phyloP scores from a whole-genome alignment of 2,888 invertebrate genomes.

The Hypercompe scribonia region DNA sequence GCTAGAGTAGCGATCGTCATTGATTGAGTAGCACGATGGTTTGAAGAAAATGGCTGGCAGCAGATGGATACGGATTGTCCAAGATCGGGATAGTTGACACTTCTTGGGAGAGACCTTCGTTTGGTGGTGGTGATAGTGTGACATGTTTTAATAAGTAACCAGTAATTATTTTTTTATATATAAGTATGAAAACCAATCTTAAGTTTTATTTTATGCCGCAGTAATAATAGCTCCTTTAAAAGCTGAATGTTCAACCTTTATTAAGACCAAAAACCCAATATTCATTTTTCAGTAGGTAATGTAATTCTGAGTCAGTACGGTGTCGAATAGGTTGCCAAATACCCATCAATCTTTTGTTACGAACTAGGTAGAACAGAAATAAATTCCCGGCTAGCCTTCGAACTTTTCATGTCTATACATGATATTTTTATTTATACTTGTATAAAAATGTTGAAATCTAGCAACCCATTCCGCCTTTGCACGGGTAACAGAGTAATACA shows the following conservation, averaged over 20 bases:
- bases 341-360: background rate
- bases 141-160: too few relatives aligned
- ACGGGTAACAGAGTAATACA: background rate
- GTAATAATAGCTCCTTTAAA: background rate
- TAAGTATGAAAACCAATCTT: too few relatives aligned
- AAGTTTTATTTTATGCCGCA: background rate
- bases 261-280: background rate
- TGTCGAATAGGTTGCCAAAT: background rate
- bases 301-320: background rate
- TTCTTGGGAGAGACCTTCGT: too few relatives aligned
- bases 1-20: too few relatives aligned
- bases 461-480: background rate
- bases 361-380: background rate
- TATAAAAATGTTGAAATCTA: background rate
- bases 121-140: too few relatives aligned
- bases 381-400: background rate
- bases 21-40: too few relatives aligned
- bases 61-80: too few relatives aligned
- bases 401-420: background rate
- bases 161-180: too few relatives aligned
- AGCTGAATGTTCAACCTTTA: background rate
- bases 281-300: background rate
- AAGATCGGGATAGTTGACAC: too few relatives aligned
- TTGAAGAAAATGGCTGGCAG: too few relatives aligned
- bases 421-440: background rate